Conservation (phyloP, 2,113 vertebrate genomes). For the Ptilorrhoa leucosticta region DNA sequence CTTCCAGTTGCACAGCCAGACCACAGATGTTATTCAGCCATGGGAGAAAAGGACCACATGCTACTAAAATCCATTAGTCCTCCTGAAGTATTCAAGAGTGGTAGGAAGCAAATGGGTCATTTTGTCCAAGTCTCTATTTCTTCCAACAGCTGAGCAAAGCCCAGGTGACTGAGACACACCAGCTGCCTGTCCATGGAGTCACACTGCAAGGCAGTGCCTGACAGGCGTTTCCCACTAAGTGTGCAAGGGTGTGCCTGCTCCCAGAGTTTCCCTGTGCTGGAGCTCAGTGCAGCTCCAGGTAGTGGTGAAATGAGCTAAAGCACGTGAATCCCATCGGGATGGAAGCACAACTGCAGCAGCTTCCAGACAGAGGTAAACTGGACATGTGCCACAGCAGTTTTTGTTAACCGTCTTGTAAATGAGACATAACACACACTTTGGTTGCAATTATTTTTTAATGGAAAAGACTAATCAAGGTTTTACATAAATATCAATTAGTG, state of each 20-base stretch:
- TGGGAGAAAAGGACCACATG: neutral
- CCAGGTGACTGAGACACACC: rapidly evolving
- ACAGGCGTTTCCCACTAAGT: rapidly evolving
- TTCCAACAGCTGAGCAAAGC: neutral
- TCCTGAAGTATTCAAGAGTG: neutral
- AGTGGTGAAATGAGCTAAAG: neutral
- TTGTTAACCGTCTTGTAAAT: neutral
- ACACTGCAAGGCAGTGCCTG: rapidly evolving
- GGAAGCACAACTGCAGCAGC: neutral
- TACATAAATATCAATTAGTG: constrained; percentile 54
- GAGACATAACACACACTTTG: neutral
- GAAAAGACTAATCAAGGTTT: constrained; percentile 45
- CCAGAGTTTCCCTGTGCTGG: neutral
- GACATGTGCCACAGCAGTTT: rapidly evolving
- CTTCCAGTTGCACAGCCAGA: neutral
- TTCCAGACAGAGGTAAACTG: too few species aligned
- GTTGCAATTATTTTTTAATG: constrained; percentile 60
- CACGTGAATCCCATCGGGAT: rapidly evolving
- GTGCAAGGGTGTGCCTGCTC: rapidly evolving
- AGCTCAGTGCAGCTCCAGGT: neutral
- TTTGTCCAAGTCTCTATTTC: neutral
- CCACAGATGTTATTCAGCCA: neutral
- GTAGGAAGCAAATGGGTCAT: rapidly evolving
- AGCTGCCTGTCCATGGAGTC: rapidly evolving
- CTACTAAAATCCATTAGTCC: neutral